Conservation (phyloP, 2,797 vertebrate genomes). For the Eulemur albifrons region DNA sequence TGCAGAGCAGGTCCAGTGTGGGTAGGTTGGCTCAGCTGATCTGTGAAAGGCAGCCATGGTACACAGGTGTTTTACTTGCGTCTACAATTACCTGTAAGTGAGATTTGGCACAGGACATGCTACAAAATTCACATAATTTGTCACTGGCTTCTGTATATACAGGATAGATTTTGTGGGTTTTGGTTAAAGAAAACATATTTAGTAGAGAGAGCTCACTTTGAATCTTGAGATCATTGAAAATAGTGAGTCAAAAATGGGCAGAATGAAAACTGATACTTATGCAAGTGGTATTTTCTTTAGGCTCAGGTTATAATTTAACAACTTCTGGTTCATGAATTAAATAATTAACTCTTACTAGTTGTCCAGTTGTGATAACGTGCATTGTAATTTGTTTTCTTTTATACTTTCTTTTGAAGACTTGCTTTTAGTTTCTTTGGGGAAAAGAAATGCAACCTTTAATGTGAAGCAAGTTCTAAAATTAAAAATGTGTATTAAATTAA, state of each 20-base stretch:
- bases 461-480: not conserved
- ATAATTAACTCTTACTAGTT: conserved; percentile 28
- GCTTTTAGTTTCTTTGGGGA: conserved; percentile 12
- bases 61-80: not conserved
- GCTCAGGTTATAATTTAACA: not conserved
- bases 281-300: conserved; percentile 14
- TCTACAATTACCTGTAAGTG: not conserved
- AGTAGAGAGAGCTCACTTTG: not conserved
- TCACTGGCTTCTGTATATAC: not conserved
- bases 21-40: not conserved
- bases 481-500: conserved; percentile 4
- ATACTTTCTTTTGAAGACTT: not conserved
- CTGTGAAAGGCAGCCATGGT: rapidly evolving
- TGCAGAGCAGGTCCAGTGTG: rapidly evolving
- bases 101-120: not conserved
- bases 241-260: not conserved
- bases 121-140: not conserved
- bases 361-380: not conserved
- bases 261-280: not conserved
- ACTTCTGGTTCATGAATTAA: not conserved
- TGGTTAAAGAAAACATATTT: not conserved
- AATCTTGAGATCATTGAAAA: not conserved
- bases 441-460: conserved; percentile 29
- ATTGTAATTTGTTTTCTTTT: not conserved
- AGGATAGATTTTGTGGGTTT: not conserved